Evolutionary conservation across 2,888 invertebrate species (phyloP), one percentile per base, ranked within the genome.

Genomic region (Deilephila porcellus): DNA sequence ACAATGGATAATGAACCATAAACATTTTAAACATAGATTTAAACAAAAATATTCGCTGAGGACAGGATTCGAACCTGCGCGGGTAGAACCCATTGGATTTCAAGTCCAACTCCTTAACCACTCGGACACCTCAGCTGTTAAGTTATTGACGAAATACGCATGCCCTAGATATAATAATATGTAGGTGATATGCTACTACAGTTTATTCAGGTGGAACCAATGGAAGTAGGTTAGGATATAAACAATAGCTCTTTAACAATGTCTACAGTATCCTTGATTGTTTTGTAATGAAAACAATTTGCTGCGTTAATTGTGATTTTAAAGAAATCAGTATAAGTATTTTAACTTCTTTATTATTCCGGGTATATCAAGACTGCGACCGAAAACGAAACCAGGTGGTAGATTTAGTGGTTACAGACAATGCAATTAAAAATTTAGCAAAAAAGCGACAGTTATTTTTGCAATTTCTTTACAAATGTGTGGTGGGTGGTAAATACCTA

Each of bases 41-140:
- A 25, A 25, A 25, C 25, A 62, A 62, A 67, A 67, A 4, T 6
- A 0, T 6, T 75, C 81, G 83, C 83, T 85, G 83, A 85, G 84
- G 84, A 95, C 95, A 94, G 94, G 94, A 95, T 95, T 95, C 95
- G 94, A 95, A 95, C 94, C 94, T 95, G 94, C 94, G 95, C 94
- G 95, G 94, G 94, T 91, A 95, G 80, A 93, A 94, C 95, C 95
- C 95, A 95, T 94, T 95, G 94, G 94, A 95, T 94, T 94, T 94
- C 94, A 94, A 95, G 94, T 95, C 94, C 93, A 94, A 94, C 94
- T 94, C 94, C 93, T 93, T 94, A 94, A 95, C 94, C 94, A 95
- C 94, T 94, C 94, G 94, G 94, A 94, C 93, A 94, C 94, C 94
- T 93, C 94, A 94, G 95, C 94, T 85, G 17, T 60, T 11, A 0